Evolutionary conservation across 2,888 invertebrate species (phyloP), one percentile per base, ranked within the genome.

Genomic region (Caenorhabditis sinica): DNA sequence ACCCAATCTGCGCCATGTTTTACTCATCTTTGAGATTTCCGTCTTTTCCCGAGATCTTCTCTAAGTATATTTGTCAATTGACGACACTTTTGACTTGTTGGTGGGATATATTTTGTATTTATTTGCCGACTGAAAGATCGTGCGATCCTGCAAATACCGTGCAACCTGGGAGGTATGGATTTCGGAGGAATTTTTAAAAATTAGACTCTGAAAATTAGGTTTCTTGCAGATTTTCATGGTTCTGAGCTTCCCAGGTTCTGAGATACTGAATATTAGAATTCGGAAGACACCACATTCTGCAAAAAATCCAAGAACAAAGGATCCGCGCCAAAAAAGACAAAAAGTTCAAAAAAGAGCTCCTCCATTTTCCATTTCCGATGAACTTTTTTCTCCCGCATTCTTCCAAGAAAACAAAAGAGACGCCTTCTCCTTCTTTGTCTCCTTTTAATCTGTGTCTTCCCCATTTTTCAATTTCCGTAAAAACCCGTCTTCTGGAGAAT

Each of bases 21-120:
- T 36, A 40, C 63, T 77, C 77, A 77, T 77, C 69, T 77, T 77
- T 77, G 77, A 77, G 77, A 77, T 71, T 58, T 73, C 28, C 15
- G 56, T 23, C 20, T 61, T 30, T 49, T 30, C 40, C 68, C 65
- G 56, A 75, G 28, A 66, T 13, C 9, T 6, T 51, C 43, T 28
- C 33, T 61, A 61, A 69, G 77, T 61, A 4, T 56, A 43, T 43
- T 28, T 63, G 17, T 30, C 61, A 61, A 73, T 58, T 63, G 43
- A 63, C 74, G 73, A 49, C n/a, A n/a, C 49, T 20, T 20, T 45
- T 45, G 45, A 17, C 5, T 2, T 17, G 45, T 45, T 49, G 53
- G 23, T 20, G 40, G 40, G 13, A 13, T 40, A 28, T 20, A 23
- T 53, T 56, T 40, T 40, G n/a, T 56, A 11, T 53, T 28, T 68